These are phyloP conservation scores for Pampusana beccarii DNA, from an alignment of 2,113 vertebrate species.

Conservation along the genomic window DNA sequence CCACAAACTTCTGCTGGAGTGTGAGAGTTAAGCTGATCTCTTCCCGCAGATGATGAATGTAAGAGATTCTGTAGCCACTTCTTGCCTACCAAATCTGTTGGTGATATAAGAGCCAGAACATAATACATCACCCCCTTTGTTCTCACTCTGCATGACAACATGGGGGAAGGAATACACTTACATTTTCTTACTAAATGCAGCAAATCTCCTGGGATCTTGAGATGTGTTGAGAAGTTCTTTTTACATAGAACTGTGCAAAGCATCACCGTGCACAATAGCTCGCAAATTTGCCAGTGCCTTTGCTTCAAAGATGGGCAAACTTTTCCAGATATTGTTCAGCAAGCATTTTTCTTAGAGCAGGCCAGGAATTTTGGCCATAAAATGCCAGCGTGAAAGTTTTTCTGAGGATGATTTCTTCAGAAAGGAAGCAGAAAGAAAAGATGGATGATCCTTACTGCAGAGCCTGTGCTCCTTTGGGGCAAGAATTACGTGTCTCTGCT, in stretches of 20 bases:
- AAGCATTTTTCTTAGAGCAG: conserved; percentile 17
- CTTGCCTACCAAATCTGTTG: neutral
- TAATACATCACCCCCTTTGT: neutral
- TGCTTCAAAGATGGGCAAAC: conserved; percentile 14
- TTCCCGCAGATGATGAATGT: neutral
- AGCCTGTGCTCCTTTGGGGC: neutral
- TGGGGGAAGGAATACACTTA: conserved; percentile 8
- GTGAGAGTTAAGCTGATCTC: neutral
- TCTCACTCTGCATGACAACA: neutral
- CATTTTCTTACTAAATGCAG: conserved; percentile 32
- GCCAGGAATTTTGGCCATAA: neutral
- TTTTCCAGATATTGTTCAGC: conserved; percentile 42
- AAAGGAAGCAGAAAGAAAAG: conserved; percentile 6
- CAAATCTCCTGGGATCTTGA: conserved; percentile 12
- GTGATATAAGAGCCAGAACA: neutral
- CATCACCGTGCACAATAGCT: conserved; percentile 41
- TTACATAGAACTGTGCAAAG: conserved; percentile 6
- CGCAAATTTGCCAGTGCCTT: conserved; percentile 2
- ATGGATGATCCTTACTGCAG: neutral
- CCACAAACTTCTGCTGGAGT: neutral
- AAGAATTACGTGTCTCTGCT: neutral
- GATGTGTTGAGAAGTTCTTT: conserved; percentile 11
- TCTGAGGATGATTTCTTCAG: neutral
- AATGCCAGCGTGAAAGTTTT: conserved; percentile 5
- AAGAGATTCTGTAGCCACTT: neutral